phyloP scores from a whole-genome alignment of 2,113 vertebrate species.

The Psephotus haematonotus region DNA sequence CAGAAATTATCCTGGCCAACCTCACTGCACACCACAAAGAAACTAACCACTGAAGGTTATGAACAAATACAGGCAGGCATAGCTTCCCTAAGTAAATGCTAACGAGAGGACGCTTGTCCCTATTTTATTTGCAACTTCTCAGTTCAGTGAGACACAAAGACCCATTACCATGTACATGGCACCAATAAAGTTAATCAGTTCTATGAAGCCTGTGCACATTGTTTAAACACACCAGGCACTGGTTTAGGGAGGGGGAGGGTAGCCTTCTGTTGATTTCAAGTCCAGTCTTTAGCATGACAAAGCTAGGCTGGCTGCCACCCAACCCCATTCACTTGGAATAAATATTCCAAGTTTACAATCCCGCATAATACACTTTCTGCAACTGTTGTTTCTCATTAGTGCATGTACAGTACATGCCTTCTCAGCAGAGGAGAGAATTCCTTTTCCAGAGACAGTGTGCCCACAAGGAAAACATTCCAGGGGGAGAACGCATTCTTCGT shows the following conservation, averaged over 20 bases:
- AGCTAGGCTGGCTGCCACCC: constrained; percentile 26
- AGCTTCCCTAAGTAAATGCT: background rate
- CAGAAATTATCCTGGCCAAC: background rate
- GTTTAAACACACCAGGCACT: constrained; percentile 10
- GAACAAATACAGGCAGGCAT: background rate
- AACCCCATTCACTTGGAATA: constrained; percentile 19
- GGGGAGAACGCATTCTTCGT: constrained; percentile 64
- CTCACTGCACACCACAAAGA: background rate
- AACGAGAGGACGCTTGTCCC: background rate
- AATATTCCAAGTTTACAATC: constrained; percentile 43
- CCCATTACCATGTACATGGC: background rate
- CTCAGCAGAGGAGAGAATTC: constrained; percentile 49
- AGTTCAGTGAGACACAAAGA: background rate
- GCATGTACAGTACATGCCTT: constrained; percentile 35
- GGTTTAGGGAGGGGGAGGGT: constrained; percentile 21
- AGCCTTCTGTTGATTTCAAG: constrained; percentile 31
- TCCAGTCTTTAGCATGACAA: constrained; percentile 43
- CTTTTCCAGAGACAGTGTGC: constrained; percentile 38
- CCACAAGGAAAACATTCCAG: constrained; percentile 69
- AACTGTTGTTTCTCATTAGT: constrained; percentile 52
- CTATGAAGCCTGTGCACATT: background rate
- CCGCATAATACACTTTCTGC: constrained; percentile 41
- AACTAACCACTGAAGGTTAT: background rate
- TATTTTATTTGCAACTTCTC: constrained; percentile 4
- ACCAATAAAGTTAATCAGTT: constrained; percentile 20